phyloP scores from a whole-genome alignment of 2,113 vertebrate genomes.

The Cyprinodon variegatus region DNA sequence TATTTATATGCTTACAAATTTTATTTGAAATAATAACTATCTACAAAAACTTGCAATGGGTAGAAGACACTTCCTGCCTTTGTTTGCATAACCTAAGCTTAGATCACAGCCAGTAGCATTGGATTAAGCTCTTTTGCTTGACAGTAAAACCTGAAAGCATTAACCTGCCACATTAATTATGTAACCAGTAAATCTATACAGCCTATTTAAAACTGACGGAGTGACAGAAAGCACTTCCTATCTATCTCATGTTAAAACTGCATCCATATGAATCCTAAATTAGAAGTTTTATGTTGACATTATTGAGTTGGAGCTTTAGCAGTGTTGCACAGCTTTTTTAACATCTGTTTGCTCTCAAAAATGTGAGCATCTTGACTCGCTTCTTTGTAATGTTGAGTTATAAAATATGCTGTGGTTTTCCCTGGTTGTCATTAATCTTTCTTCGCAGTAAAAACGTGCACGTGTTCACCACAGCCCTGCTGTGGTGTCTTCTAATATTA shows the following conservation, averaged over 20 bases:
- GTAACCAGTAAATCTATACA: constrained; percentile 26
- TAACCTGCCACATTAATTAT: constrained; percentile 30
- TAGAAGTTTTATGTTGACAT: background rate
- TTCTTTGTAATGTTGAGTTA: constrained; percentile 6
- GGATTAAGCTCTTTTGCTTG: constrained; percentile 31
- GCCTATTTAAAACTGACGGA: constrained; percentile 25
- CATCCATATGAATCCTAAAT: background rate
- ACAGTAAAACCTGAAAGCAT: constrained; percentile 32
- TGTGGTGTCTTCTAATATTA: constrained; percentile 52
- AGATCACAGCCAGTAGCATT: background rate
- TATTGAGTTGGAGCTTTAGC: background rate
- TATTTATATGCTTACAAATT: background rate
- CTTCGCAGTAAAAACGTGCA: constrained; percentile 22
- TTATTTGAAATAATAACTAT: background rate
- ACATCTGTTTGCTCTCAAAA: constrained; percentile 30
- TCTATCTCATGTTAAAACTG: constrained; percentile 1
- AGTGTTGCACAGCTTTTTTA: constrained; percentile 25
- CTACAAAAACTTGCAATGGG: background rate
- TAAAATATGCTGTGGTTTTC: constrained; percentile 35
- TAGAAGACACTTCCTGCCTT: background rate
- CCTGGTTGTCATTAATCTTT: background rate
- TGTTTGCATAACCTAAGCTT: constrained; percentile 4
- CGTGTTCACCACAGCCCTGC: constrained; percentile 9
- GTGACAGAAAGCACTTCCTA: constrained; percentile 20
- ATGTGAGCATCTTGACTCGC: background rate